phyloP scores from a whole-genome alignment of 2,113 vertebrate genomes.

The Burhinus oedicnemus region DNA sequence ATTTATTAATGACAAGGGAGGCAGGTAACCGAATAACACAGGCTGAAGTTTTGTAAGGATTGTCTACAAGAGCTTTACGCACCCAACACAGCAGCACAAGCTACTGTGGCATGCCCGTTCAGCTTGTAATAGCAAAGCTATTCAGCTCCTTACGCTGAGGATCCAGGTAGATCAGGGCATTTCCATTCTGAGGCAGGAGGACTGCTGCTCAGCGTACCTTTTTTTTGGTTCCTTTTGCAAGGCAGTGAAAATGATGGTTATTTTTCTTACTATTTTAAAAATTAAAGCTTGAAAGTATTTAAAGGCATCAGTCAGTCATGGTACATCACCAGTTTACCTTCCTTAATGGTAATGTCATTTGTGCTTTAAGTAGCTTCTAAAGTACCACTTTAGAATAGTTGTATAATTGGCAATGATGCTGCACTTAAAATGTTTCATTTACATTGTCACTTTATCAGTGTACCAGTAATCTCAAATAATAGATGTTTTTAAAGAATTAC shows the following conservation, averaged over 20 bases:
- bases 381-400: not conserved
- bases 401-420: not conserved
- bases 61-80: not conserved
- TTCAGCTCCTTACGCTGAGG: not conserved
- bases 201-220: not conserved
- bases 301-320: not conserved
- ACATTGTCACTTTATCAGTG: not conserved
- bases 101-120: too few relatives aligned
- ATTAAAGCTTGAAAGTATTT: not conserved
- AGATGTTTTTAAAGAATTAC: not conserved
- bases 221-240: not conserved
- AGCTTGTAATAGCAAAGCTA: not conserved
- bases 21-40: accelerated
- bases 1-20: not conserved
- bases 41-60: not conserved
- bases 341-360: not conserved
- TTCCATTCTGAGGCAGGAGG: not conserved
- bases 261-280: not conserved
- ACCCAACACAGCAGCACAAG: too few relatives aligned
- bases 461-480: not conserved
- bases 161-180: not conserved
- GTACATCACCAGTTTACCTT: not conserved
- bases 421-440: not conserved
- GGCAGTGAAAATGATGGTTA: not conserved
- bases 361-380: not conserved